Conservation (phyloP, 2,888 invertebrate species). For the Didymodactylos carnosus region DNA sequence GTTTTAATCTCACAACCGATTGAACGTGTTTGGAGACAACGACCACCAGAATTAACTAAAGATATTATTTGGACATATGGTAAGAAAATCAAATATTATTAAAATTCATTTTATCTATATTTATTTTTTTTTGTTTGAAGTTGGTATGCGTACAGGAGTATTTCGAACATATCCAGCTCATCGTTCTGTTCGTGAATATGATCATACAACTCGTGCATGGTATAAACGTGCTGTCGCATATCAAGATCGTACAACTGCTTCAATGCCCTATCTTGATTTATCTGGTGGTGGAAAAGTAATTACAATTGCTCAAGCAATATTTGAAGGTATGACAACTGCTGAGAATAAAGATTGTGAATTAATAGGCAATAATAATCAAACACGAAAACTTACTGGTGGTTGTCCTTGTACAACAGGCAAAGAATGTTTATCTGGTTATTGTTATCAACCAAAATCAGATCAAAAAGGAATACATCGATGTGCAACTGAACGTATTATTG, state of each 20-base stretch:
- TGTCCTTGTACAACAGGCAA: constrained; percentile 28
- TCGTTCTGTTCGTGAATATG: constrained; percentile 30
- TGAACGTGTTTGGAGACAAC: constrained; percentile 29
- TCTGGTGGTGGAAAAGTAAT: constrained; percentile 36
- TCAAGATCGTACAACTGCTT: constrained; percentile 33
- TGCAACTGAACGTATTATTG: constrained; percentile 35
- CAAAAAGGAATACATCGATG: constrained; percentile 24
- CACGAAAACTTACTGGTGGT: constrained; percentile 25
- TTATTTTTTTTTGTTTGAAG: too few species aligned
- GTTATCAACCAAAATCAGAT: constrained; percentile 27
- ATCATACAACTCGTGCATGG: constrained; percentile 34
- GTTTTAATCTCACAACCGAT: constrained; percentile 34
- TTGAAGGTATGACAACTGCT: constrained; percentile 33
- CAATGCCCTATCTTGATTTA: constrained; percentile 35
- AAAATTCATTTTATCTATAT: constrained; percentile 29
- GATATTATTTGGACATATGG: constrained; percentile 22
- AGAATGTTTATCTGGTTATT: constrained; percentile 21
- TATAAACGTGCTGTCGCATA: constrained; percentile 30
- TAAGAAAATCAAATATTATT: not conserved
- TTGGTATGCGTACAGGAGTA: constrained; percentile 35
- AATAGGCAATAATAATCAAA: not conserved
- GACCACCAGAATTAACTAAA: constrained; percentile 31
- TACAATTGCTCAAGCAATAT: constrained; percentile 35
- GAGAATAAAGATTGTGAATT: constrained; percentile 18
- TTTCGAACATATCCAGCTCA: constrained; percentile 36